Percentiles rank a stretch among this genome's conserved stretches.
phyloP scores from a whole-genome alignment of 2,113 vertebrate species.

The Plectropomus leopardus region DNA sequence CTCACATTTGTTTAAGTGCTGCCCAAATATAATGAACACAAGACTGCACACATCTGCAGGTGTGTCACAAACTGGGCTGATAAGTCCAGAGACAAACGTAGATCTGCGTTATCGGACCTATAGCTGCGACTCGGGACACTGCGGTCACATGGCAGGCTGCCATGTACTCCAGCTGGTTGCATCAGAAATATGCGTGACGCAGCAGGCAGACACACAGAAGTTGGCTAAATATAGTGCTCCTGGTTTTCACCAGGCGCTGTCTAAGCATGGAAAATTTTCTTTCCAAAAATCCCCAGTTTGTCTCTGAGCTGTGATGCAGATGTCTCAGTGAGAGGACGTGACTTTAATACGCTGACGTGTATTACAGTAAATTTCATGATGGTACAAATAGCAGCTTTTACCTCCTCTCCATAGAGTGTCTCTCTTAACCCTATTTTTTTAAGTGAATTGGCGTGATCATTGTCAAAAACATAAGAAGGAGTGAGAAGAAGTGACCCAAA shows the following conservation, averaged over 20 bases:
- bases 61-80: neutral
- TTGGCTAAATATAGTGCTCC: conserved; percentile 75
- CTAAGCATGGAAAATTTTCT: conserved; percentile 57
- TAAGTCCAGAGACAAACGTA: conserved; percentile 25
- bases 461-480: too few relatives aligned
- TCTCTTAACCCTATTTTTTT: too few relatives aligned
- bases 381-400: neutral
- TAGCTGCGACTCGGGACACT: conserved; percentile 10
- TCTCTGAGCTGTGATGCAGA: neutral
- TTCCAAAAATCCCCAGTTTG: conserved; percentile 13
- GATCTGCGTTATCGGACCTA: conserved; percentile 26
- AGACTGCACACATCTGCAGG: neutral
- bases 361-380: neutral
- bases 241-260: conserved; percentile 55
- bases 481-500: too few relatives aligned
- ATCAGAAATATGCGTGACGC: conserved; percentile 76
- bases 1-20: neutral
- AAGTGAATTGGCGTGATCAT: too few relatives aligned
- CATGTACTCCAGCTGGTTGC: conserved; percentile 55
- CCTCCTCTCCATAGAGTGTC: neutral
- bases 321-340: conserved; percentile 6
- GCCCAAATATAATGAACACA: neutral
- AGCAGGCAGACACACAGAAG: conserved; percentile 49
- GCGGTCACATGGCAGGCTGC: conserved; percentile 54
- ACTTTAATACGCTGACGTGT: neutral